A percentile compares a stretch with the other conserved stretches of the same genome.
phyloP scores from a whole-genome alignment of 53 echinoderm and acorn worm genomes.

The Astropecten irregularis region DNA sequence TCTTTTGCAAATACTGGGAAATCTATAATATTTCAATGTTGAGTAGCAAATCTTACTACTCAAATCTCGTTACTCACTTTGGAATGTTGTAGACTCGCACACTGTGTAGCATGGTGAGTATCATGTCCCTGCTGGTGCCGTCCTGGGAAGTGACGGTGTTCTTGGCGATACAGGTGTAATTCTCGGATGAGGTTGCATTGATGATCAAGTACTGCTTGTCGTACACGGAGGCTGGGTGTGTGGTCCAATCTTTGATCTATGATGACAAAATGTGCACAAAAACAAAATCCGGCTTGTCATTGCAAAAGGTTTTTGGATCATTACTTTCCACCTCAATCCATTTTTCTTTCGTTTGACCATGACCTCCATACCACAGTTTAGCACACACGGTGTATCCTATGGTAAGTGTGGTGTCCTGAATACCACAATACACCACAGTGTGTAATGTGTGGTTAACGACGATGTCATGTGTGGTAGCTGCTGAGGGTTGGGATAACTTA shows the following conservation, averaged over 20 bases:
- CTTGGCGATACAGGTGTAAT: slow-evolving; percentile 58
- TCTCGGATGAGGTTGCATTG: slow-evolving; percentile 61
- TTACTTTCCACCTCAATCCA: not conserved
- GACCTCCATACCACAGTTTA: too few species aligned
- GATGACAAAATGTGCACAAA: not conserved
- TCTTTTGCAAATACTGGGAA: too few species aligned
- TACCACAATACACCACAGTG: too few species aligned
- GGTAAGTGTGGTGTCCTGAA: too few species aligned
- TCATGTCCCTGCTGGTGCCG: not conserved
- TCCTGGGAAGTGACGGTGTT: slow-evolving; percentile 20
- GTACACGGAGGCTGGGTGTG: not conserved
- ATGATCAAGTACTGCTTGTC: slow-evolving; percentile 18
- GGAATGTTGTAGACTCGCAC: slow-evolving; percentile 36
- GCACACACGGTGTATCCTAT: too few species aligned
- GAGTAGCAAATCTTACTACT: too few species aligned
- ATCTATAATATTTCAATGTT: too few species aligned
- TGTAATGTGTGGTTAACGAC: too few species aligned
- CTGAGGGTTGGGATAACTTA: too few species aligned
- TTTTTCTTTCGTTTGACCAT: not conserved
- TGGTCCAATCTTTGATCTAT: not conserved
- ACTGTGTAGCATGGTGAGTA: not conserved
- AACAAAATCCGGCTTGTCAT: not conserved
- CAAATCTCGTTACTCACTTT: too few species aligned
- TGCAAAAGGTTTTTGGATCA: not conserved
- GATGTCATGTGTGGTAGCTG: too few species aligned